These are phyloP conservation scores for Tetrao urogallus DNA, from an alignment of 2,113 vertebrate genomes.

Conservation along the genomic window DNA sequence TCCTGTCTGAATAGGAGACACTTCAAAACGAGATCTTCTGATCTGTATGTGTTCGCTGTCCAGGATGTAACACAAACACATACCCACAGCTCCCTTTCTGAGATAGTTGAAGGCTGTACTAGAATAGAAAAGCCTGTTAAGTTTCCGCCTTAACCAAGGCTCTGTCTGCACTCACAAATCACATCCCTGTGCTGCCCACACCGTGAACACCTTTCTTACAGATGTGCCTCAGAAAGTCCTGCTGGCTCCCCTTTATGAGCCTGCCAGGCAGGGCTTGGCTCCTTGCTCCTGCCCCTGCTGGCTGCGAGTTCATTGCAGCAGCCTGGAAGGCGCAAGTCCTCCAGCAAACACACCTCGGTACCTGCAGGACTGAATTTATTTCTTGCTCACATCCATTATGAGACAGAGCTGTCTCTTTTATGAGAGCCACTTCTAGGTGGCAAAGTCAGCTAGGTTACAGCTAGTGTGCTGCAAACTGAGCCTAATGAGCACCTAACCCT, in stretches of 20 bases:
- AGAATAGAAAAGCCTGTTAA: neutral
- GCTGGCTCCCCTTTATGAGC: fast-evolving
- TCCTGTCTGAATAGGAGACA: neutral
- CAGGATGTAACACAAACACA: neutral
- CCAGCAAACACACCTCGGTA: neutral
- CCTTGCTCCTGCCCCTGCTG: neutral
- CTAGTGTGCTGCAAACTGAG: neutral
- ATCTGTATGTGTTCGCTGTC: fast-evolving
- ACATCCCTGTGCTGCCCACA: neutral
- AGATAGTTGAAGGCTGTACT: neutral
- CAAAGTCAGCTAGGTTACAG: neutral
- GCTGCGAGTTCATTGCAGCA: neutral
- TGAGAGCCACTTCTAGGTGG: neutral
- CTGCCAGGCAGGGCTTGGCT: neutral
- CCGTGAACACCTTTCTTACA: fast-evolving
- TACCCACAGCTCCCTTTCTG: neutral
- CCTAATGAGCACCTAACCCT: neutral
- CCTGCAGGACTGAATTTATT: neutral
- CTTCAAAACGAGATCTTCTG: neutral
- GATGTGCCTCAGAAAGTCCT: neutral
- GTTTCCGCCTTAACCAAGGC: neutral
- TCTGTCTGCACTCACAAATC: neutral
- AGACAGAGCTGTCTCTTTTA: neutral
- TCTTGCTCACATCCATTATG: neutral
- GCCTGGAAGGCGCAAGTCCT: neutral